Conservation (phyloP, 1,140 invertebrate species). For the Eufriesea mexicana region DNA sequence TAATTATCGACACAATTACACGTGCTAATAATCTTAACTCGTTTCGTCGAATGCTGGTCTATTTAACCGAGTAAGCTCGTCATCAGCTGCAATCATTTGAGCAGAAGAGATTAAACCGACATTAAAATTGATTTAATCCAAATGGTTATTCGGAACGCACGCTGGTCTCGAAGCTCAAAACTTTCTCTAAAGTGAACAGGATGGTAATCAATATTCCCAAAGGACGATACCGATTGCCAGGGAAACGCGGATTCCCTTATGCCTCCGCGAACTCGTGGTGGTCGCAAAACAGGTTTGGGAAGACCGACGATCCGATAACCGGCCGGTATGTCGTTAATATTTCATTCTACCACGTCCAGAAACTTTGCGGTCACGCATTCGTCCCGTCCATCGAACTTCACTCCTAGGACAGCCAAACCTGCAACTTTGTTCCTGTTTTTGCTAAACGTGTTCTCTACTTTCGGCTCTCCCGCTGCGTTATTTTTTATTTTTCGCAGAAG, state of each 20-base stretch:
- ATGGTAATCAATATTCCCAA: conserved; percentile 58
- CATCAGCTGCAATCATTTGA: not conserved
- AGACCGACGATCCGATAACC: conserved; percentile 52
- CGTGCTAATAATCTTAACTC: too few relatives aligned
- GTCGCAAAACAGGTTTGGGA: conserved; percentile 56
- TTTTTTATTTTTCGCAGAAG: too few relatives aligned
- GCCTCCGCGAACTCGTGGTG: conserved; percentile 44
- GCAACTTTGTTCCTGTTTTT: not conserved
- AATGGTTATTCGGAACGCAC: conserved; percentile 31
- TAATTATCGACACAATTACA: too few relatives aligned
- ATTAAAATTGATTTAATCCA: conserved; percentile 42
- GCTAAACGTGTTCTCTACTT: too few relatives aligned
- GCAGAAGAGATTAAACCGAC: not conserved
- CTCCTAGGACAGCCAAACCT: not conserved
- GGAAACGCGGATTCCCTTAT: conserved; percentile 34
- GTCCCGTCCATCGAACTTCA: not conserved
- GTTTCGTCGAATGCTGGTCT: too few relatives aligned
- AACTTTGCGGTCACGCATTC: conserved; percentile 56
- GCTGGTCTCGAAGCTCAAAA: conserved; percentile 46
- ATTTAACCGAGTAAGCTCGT: not conserved
- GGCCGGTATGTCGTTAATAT: conserved; percentile 62
- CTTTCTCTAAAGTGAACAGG: conserved; percentile 56
- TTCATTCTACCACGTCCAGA: conserved; percentile 56
- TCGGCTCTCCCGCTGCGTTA: too few relatives aligned
- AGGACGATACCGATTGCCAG: conserved; percentile 57